Evolutionary conservation across 2,888 invertebrate genomes (phyloP).

Genomic region (Anticlea derivata): DNA sequence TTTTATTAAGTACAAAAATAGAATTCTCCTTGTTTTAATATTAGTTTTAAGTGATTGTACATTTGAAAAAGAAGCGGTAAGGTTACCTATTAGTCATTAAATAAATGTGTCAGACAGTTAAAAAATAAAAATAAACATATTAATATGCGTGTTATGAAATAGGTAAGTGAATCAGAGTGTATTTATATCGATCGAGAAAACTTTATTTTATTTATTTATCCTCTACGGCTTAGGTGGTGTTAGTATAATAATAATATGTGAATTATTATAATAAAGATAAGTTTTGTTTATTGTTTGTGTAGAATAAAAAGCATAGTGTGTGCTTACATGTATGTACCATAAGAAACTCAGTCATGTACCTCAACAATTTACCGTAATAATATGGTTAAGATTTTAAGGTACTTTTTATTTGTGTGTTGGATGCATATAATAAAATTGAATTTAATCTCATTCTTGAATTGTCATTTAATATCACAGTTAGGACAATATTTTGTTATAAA

Average conservation of each 20-base stretch:
- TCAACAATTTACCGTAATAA: constrained; percentile 18
- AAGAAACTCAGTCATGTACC: constrained; percentile 17
- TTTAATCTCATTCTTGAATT: constrained; percentile 19
- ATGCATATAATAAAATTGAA: constrained; percentile 41
- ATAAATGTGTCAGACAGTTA: constrained; percentile 13
- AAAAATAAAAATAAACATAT: constrained; percentile 18
- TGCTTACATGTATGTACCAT: constrained; percentile 16
- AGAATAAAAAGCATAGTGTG: constrained; percentile 20
- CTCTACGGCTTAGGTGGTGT: constrained; percentile 20
- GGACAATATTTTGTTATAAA: no score
- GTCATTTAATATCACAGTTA: constrained; percentile 7
- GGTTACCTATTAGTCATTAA: constrained; percentile 72
- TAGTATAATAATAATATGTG: constrained; percentile 1
- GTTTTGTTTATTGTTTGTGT: constrained; percentile 17
- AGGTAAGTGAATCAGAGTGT: constrained; percentile 61
- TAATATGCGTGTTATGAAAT: constrained; percentile 20
- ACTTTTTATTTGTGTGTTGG: constrained; percentile 45
- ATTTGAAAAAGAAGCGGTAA: constrained; percentile 61
- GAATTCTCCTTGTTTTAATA: constrained; percentile 29
- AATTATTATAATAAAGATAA: constrained; percentile 12
- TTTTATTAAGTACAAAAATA: constrained; percentile 73
- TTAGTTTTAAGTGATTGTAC: constrained; percentile 44
- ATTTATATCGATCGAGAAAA: constrained; percentile 61
- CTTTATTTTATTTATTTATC: constrained; percentile 41
- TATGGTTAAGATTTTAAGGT: constrained; percentile 19